Evolutionary conservation across 2,888 invertebrate species (phyloP).

Genomic region (Entomobrya proxima): DNA sequence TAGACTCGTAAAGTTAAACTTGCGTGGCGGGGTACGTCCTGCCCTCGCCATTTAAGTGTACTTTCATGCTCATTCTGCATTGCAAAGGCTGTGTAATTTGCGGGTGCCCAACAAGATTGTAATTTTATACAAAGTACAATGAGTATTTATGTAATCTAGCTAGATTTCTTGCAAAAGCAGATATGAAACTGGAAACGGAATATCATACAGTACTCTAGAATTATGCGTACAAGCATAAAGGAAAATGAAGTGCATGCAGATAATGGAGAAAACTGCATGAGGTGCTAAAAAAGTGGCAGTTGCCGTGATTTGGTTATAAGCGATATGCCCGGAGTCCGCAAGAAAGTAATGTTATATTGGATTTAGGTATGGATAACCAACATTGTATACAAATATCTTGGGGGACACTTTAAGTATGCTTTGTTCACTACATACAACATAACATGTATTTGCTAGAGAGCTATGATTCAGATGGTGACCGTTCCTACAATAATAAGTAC

Average conservation of each 20-base stretch:
- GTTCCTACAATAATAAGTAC: no score
- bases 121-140: constrained; percentile 28
- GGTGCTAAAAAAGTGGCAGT: not conserved
- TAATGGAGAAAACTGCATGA: not conserved
- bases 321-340: not conserved
- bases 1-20: not conserved
- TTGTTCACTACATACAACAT: no score
- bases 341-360: not conserved
- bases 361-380: no score
- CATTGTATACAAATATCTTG: no score
- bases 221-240: not conserved
- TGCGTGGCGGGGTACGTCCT: not conserved
- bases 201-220: constrained; percentile 1
- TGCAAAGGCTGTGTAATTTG: not conserved
- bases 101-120: constrained; percentile 6
- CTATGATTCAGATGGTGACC: no score
- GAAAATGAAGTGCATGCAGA: constrained; percentile 1
- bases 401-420: no score
- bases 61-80: not conserved
- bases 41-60: not conserved
- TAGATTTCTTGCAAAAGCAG: not conserved
- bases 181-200: not conserved
- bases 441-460: no score
- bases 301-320: not conserved
- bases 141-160: constrained; percentile 12